Base-by-base conservation (phyloP, 2,113 vertebrate genomes). In the Ictalurus punctatus region DNA sequence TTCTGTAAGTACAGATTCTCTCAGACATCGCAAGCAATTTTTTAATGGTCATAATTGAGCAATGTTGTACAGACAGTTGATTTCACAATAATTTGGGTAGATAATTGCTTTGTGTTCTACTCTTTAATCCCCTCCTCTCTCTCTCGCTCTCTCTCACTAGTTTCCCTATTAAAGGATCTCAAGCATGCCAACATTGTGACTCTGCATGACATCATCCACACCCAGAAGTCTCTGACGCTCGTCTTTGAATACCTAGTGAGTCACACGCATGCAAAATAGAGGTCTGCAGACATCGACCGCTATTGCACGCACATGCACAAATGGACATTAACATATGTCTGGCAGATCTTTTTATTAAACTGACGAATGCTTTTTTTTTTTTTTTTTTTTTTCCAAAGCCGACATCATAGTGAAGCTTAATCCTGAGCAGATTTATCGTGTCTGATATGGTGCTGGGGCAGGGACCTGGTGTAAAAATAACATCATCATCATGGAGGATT, bases 151-250 rank as follows among this genome's bases (percentile, higher is more conserved):
- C 34, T 80, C 52, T 48, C 27, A 30, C 58, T 86, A 96, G 96
- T 96, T 78, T 96, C 96, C 83, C 94, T 96, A 85, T 86, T 96
- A 90, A 96, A 96, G 90, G 96, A 96, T 89, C 90, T 96, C 83
- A 96, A 96, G 93, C 96, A 96, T 14, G 95, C 95, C 86, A 96
- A 96, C 93, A 96, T 96, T 14, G 96, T 96, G 89, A 96, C 96
- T 13, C 95, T 96, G 65, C 96, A 96, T 73, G 96, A 96, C 93
- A 96, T 96, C 92, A 96, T 96, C 86, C 96, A 96, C 93, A 96
- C 96, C 0, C 95, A 96, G 93, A 96, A 96, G 86, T 96, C 96
- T 67, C 94, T 96, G 89, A 96, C 96, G 10, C 93, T 96, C 81
- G 96, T 96, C 86, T 96, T 96, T 82, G 96, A 96, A 90, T 96